Evolutionary conservation across 1,140 invertebrate genomes (phyloP).

Genomic region (Drosophila miranda): DNA sequence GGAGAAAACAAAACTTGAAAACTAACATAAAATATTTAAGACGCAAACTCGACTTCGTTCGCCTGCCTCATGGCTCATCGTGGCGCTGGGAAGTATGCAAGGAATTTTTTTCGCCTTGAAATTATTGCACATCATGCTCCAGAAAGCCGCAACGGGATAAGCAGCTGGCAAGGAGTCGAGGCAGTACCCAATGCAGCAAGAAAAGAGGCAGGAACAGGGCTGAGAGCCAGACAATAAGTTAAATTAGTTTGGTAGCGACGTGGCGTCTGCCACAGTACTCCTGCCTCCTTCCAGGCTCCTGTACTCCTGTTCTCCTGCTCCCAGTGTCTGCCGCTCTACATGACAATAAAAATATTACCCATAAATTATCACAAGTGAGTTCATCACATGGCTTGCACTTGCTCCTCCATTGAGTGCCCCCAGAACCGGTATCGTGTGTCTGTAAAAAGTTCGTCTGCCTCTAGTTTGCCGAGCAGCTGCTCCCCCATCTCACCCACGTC

Average conservation of each 20-base stretch:
- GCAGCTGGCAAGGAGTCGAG: slow-evolving; percentile 1
- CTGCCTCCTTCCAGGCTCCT: not conserved
- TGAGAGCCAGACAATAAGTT: slow-evolving; percentile 50
- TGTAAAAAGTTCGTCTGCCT: slow-evolving; percentile 65
- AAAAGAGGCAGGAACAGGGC: slow-evolving; percentile 20
- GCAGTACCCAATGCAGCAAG: too few relatives aligned
- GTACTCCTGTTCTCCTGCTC: not conserved
- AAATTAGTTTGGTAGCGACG: slow-evolving; percentile 53
- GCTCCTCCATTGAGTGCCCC: slow-evolving; percentile 18
- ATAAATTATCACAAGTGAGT: slow-evolving; percentile 76
- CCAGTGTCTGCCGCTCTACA: slow-evolving; percentile 3
- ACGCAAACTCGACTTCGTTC: not conserved
- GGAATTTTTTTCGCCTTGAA: slow-evolving; percentile 23
- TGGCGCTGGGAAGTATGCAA: slow-evolving; percentile 26
- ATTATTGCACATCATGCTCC: slow-evolving; percentile 42
- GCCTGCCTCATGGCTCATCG: not conserved
- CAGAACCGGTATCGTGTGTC: slow-evolving; percentile 14
- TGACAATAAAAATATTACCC: slow-evolving; percentile 73
- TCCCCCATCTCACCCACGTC: not conserved
- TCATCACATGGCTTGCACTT: slow-evolving; percentile 66
- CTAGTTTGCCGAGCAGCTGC: slow-evolving; percentile 37
- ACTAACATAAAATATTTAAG: slow-evolving; percentile 45
- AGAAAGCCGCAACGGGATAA: slow-evolving; percentile 28
- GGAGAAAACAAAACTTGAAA: slow-evolving; percentile 23
- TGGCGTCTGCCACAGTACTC: slow-evolving; percentile 4